Base-by-base conservation (phyloP, 2,113 vertebrate genomes). In the Catagonus wagneri region DNA sequence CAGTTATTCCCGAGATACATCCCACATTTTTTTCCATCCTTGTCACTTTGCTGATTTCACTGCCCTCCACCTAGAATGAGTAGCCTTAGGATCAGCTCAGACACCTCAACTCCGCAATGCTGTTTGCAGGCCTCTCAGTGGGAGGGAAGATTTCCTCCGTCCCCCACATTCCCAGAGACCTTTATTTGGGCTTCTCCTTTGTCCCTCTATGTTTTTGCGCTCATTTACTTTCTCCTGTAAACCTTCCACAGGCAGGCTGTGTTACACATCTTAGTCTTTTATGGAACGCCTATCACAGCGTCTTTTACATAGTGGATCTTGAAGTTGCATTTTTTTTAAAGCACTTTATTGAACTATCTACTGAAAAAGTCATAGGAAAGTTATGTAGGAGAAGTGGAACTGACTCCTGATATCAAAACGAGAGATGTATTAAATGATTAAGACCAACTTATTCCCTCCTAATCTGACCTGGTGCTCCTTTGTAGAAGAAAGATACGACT, bases 351-450 rank as follows among this genome's bases (percentile, higher is more conserved):
- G 83, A 65, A 39, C 52, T 54, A 5, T 16, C 44, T 89, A 74
- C 72, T 96, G 39, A 94, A 94, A 95, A 90, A 92, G 27, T 58
- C n/a, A 54, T 15, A 65, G 74, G 60, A 63, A 71, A 69, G 25
- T 90, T 83, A 69, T 20, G 15, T 34, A 89, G 60, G 66, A 68
- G 61, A 94, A 74, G 66, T 52, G n/a, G 17, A 96, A 88, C 34
- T 58, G 81, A 71, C 32, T 56, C 52, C 19, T 36, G 27, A 23
- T 86, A 66, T 75, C 89, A 94, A 52, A 66, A 85, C 44, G 60
- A 50, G 44, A n/a, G 34, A 23, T 61, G 23, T 23, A 29, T 60
- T 80, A 66, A 89, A 8, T 54, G 20, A 80, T 11, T 68, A 52
- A 58, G 60, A 78, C 29, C 22, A n/a, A 22, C 15, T 22, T 9